Conservation (phyloP, 2,113 vertebrate species). For the Isurus oxyrinchus region DNA sequence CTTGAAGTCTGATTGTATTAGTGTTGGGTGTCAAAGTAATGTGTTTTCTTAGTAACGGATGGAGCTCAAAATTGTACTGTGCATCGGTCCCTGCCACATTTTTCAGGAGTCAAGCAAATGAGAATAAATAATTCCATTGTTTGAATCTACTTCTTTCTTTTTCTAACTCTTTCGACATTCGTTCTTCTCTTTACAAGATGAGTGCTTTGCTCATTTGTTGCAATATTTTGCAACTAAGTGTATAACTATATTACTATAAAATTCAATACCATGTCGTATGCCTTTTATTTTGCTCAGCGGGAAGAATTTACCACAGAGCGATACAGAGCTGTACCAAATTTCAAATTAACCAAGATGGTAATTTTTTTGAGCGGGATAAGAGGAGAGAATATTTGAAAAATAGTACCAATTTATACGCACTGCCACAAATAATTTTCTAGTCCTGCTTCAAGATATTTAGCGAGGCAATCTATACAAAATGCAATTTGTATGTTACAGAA, state of each 20-base stretch:
- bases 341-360: neutral
- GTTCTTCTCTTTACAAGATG: neutral
- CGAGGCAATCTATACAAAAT: neutral
- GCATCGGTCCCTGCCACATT: neutral
- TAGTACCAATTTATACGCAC: neutral
- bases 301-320: neutral
- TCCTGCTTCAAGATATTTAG: neutral
- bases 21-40: slow-evolving; percentile 22
- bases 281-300: neutral
- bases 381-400: neutral
- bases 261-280: neutral
- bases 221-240: neutral
- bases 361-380: neutral
- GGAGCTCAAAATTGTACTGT: neutral
- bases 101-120: neutral
- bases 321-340: neutral
- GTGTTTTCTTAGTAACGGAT: neutral
- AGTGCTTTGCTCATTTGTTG: neutral
- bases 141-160: neutral
- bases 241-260: too few relatives aligned
- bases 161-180: neutral
- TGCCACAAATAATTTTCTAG: neutral
- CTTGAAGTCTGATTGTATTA: slow-evolving; percentile 13
- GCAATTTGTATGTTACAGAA: neutral
- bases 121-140: neutral